Base-by-base conservation (phyloP, 2,113 vertebrate species). In the Agapornis roseicollis region DNA sequence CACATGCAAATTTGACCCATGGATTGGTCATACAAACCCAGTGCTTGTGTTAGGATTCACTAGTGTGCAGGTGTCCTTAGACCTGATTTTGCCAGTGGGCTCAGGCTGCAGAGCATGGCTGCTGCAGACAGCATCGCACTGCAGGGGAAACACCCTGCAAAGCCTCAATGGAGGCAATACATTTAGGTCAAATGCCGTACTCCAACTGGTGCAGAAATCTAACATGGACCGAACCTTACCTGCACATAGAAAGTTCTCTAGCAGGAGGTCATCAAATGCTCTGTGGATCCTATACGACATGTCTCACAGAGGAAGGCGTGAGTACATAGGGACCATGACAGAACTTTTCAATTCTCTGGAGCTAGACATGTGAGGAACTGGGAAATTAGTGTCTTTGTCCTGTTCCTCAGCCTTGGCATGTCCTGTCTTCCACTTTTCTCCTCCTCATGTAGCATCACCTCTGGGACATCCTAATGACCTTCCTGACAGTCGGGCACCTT, bases 41-140 rank as follows among this genome's bases (percentile, higher is more conserved):
- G 37, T 16, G 31, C 22, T 82, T 6, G 5, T 3, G 14, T 47
- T 6, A 52, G 74, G 78, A n/a, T 28, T 76, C 53, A 1, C 27
- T 18, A 13, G 4, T 4, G 5, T 47, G 49, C 63, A 78, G 55
- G 24, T 11, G 6, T 41, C 25, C 44, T 82, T 35, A 52, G 44
- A 60, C 7, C 20, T 65, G 44, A 28, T 29, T 52, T n/a, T 53
- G 39, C 39, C 8, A 17, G 13, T 17, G 66, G 60, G 46, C n/a
- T 71, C 15, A 46, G 33, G 44, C 44, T 82, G 80, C n/a, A 80
- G 39, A 76, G 39, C 2, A 1, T 0, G 23, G 68, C 29, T 3
- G 2, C 60, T 89, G 25, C 2, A 11, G 52, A 23, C 11, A 83
- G n/a, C 33, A 35, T 63, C 0, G 0, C 27, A 31, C 60, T 0